A percentile compares a stretch with the other conserved stretches of the same genome.
Conservation (phyloP, 2,888 invertebrate genomes). For the Zonitis immaculata region DNA sequence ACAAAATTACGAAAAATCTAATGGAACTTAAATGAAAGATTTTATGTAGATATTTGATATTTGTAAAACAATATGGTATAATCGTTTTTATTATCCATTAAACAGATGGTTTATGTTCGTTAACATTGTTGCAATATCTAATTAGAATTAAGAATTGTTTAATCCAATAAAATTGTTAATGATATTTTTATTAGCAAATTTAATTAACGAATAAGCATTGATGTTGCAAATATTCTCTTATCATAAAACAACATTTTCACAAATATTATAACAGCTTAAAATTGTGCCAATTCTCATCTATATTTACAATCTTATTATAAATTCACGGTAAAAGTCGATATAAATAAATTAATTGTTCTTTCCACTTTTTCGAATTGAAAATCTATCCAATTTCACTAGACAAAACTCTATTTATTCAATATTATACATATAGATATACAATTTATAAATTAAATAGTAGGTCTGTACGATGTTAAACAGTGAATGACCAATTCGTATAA, state of each 20-base stretch:
- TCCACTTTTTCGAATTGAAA: neutral
- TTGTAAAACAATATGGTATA: neutral
- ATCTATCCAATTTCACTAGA: neutral
- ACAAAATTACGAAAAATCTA: neutral
- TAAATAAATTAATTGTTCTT: neutral
- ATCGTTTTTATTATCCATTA: neutral
- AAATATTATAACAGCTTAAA: neutral
- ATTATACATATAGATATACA: neutral
- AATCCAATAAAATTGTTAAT: constrained; percentile 9
- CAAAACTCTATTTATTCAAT: constrained; percentile 24
- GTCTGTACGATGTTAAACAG: constrained; percentile 12
- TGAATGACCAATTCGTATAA: constrained; percentile 37
- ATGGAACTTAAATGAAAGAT: neutral
- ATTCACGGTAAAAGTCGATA: too few species aligned
- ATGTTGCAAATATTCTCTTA: neutral
- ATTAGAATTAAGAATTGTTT: constrained; percentile 5
- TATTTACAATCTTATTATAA: too few species aligned
- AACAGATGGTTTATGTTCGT: neutral
- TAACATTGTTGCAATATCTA: constrained; percentile 7
- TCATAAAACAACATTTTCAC: neutral
- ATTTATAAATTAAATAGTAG: constrained; percentile 24
- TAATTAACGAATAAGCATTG: neutral
- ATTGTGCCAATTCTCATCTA: neutral
- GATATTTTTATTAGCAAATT: constrained; percentile 7
- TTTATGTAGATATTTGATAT: neutral